Evolutionary conservation across 2,797 vertebrate species (phyloP).

Genomic region (Clarias fuscus): DNA sequence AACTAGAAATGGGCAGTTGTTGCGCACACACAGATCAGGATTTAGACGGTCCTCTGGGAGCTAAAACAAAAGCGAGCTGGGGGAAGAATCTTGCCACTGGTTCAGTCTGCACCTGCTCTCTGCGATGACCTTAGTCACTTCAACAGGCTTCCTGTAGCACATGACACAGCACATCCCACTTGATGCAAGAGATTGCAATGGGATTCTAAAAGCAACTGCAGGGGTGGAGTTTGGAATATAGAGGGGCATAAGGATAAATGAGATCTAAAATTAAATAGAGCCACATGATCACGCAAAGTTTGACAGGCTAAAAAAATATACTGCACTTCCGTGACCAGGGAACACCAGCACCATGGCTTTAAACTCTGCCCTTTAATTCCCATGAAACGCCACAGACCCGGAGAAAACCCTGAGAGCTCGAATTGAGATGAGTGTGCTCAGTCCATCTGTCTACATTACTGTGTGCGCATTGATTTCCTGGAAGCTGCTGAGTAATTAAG

Average conservation of each 20-base stretch:
- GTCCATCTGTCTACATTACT: constrained; percentile 61
- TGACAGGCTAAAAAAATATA: constrained; percentile 21
- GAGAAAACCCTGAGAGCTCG: constrained; percentile 33
- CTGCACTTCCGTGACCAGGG: not conserved
- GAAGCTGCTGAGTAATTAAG: constrained; percentile 52
- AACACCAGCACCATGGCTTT: not conserved
- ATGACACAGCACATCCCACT: constrained; percentile 45
- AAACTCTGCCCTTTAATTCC: not conserved
- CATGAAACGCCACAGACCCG: not conserved
- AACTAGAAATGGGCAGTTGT: constrained; percentile 41
- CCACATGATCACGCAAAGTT: constrained; percentile 22
- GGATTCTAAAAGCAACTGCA: constrained; percentile 32
- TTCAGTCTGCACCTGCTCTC: constrained; percentile 49
- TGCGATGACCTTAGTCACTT: constrained; percentile 44
- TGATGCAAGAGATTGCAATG: constrained; percentile 64
- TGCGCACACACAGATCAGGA: constrained; percentile 28
- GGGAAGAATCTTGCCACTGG: not conserved
- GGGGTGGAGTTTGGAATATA: constrained; percentile 15
- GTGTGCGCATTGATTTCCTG: constrained; percentile 62
- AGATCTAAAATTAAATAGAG: constrained; percentile 17
- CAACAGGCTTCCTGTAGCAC: constrained; percentile 50
- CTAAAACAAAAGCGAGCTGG: constrained; percentile 48
- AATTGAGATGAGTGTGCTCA: constrained; percentile 33
- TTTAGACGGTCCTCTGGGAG: constrained; percentile 47
- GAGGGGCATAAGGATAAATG: not conserved